Evolutionary conservation across 2,113 vertebrate species (phyloP).

Genomic region (Barbus barbus): DNA sequence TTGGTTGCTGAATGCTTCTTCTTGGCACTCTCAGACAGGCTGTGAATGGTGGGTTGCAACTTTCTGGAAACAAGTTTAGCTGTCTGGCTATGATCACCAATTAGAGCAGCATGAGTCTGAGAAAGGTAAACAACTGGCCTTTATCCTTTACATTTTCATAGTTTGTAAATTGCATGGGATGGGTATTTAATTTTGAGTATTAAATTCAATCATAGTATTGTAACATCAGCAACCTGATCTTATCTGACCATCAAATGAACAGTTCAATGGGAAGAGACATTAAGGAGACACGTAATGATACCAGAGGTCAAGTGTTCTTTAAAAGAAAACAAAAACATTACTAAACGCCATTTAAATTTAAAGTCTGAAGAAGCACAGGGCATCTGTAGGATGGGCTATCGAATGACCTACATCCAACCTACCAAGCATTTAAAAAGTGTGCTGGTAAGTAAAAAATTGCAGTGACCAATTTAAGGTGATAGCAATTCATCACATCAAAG

Average conservation of each 20-base stretch:
- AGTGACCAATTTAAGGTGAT: constrained; percentile 30
- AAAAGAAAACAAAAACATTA: neutral
- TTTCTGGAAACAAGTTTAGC: neutral
- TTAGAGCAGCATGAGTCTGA: neutral
- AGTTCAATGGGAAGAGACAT: neutral
- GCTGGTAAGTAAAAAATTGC: constrained; percentile 26
- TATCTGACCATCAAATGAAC: neutral
- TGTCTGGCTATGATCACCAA: constrained; percentile 13
- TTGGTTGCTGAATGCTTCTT: constrained; percentile 3
- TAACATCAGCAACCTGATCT: neutral
- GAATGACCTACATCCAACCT: constrained; percentile 28
- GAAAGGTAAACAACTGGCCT: constrained; percentile 6
- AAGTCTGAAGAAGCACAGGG: neutral
- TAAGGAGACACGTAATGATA: constrained; percentile 32
- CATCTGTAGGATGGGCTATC: neutral
- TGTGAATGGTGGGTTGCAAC: neutral
- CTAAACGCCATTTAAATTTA: constrained; percentile 5
- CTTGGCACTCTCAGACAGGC: constrained; percentile 6
- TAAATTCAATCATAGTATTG: neutral
- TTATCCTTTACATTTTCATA: neutral
- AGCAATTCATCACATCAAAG: constrained; percentile 41
- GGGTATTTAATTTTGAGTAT: neutral
- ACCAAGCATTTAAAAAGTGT: constrained; percentile 20
- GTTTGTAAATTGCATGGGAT: neutral
- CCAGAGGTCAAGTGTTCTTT: neutral